phyloP scores from a whole-genome alignment of 2,797 vertebrate genomes.

The Mionectes olivaceus region DNA sequence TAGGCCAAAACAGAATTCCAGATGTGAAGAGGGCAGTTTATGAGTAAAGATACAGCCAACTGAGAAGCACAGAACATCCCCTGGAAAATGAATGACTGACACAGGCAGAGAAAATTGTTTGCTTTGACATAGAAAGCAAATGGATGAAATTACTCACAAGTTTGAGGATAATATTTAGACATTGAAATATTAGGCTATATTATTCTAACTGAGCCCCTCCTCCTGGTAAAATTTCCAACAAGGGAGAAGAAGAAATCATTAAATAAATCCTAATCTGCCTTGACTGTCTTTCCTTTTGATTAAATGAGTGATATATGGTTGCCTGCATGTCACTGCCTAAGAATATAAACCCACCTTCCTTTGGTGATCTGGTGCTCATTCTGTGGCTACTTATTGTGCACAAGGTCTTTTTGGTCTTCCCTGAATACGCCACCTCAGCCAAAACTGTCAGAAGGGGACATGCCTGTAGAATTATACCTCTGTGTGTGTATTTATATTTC shows the following conservation, averaged over 20 bases:
- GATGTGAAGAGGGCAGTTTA: background rate
- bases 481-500: background rate
- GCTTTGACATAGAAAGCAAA: background rate
- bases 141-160: background rate
- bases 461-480: rapidly evolving
- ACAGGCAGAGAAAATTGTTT: background rate
- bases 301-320: background rate
- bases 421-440: background rate
- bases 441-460: background rate
- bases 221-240: background rate
- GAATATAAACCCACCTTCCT: background rate
- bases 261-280: background rate
- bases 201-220: background rate
- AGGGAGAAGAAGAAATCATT: background rate
- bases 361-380: background rate
- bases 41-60: background rate
- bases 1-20: background rate
- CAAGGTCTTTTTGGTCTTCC: background rate
- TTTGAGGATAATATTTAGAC: background rate
- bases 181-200: background rate
- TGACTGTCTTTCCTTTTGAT: background rate
- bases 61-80: background rate
- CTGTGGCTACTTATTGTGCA: rapidly evolving
- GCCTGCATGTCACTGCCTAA: background rate
- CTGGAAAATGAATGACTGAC: background rate